These are phyloP conservation scores for Rhagophthalmus giganteus DNA, from an alignment of 2,888 invertebrate species.

Conservation along the genomic window DNA sequence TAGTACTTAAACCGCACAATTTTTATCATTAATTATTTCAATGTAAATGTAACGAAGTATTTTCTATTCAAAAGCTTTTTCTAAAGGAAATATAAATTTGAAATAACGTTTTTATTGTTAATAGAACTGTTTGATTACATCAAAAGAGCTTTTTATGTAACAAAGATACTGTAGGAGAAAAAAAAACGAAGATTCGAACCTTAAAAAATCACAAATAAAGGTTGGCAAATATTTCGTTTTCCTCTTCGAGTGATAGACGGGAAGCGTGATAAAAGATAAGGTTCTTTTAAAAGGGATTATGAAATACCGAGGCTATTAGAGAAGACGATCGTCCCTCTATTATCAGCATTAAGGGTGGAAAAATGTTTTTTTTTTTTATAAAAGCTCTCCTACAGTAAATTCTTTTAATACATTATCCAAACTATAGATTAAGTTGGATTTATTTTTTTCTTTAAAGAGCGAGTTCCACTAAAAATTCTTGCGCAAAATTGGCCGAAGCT, in stretches of 20 bases:
- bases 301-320: conserved; percentile 5
- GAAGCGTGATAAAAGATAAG: conserved; percentile 12
- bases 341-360: neutral
- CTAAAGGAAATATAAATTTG: too few species aligned
- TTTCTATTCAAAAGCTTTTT: too few species aligned
- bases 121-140: too few species aligned
- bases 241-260: conserved; percentile 7
- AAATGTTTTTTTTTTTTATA: conserved; percentile 5
- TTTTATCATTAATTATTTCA: too few species aligned
- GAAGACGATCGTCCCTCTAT: conserved; percentile 1
- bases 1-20: too few species aligned
- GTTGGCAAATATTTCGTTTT: conserved; percentile 16
- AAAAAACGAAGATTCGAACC: too few species aligned
- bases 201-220: conserved; percentile 14
- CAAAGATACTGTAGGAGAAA: too few species aligned
- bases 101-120: too few species aligned
- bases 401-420: neutral
- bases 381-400: neutral
- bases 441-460: neutral
- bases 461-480: neutral
- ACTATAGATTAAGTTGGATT: neutral
- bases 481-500: conserved; percentile 1
- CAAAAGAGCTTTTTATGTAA: too few species aligned
- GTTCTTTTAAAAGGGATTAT: conserved; percentile 6
- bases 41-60: too few species aligned